phyloP scores from a whole-genome alignment of 1,140 invertebrate genomes.

The Apis cerana region DNA sequence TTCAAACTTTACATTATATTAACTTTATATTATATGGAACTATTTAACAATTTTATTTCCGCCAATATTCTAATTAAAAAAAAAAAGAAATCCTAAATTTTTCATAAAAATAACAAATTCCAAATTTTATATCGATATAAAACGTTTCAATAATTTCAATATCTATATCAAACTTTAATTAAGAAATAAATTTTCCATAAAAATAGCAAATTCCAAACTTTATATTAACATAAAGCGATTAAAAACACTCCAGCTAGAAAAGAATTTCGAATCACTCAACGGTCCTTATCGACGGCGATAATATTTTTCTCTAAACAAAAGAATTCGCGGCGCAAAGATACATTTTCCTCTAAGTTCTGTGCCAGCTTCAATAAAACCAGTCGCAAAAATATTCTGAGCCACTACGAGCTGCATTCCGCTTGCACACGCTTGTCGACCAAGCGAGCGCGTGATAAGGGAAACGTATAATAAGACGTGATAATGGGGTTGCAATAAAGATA shows the following conservation, averaged over 20 bases:
- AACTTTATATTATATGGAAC: no score
- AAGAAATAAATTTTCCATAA: not conserved
- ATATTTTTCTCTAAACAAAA: not conserved
- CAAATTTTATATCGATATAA: no score
- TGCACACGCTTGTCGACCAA: conserved; percentile 19
- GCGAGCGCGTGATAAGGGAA: conserved; percentile 41
- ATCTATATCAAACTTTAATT: not conserved
- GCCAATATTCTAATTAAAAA: not conserved
- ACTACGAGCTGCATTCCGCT: conserved; percentile 26
- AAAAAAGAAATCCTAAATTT: not conserved
- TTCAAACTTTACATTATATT: no score
- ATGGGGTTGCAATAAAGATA: conserved; percentile 52
- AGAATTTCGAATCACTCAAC: not conserved
- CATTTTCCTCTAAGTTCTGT: not conserved
- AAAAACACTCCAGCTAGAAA: no score
- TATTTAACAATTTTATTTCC: no score
- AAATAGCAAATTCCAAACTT: no score
- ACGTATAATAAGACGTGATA: conserved; percentile 53
- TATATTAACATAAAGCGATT: no score
- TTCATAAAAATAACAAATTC: no score
- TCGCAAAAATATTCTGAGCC: not conserved
- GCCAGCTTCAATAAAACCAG: conserved; percentile 28
- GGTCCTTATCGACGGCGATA: not conserved
- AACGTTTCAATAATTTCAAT: no score
- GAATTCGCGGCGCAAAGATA: not conserved